Evolutionary conservation across 2,113 vertebrate genomes (phyloP).

Genomic region (Myxocyprinus asiaticus): DNA sequence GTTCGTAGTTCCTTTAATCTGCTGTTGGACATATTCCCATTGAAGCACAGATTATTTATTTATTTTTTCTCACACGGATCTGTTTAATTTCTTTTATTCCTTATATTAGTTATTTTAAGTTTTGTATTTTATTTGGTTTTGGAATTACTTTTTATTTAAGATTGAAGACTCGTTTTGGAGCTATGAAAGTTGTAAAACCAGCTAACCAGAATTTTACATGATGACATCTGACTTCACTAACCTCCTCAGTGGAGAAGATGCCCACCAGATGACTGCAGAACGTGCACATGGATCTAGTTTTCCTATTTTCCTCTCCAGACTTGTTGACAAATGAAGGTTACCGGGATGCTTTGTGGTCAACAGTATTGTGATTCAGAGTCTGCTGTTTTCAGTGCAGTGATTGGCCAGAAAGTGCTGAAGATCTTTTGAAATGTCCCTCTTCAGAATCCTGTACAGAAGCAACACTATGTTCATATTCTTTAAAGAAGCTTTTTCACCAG

Average conservation of each 20-base stretch:
- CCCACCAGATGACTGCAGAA: conserved; percentile 9
- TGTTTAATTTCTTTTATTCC: too few relatives aligned
- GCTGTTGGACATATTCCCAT: too few relatives aligned
- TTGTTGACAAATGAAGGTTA: conserved; percentile 35
- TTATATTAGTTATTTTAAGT: neutral
- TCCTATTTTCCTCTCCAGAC: conserved; percentile 27
- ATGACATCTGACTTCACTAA: conserved; percentile 44
- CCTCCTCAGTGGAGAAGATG: conserved; percentile 45
- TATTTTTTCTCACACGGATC: neutral
- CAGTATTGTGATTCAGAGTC: conserved; percentile 20
- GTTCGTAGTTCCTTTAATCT: neutral
- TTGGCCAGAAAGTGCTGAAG: conserved; percentile 3
- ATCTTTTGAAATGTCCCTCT: conserved; percentile 16
- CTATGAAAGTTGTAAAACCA: conserved; percentile 2
- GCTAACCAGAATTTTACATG: conserved; percentile 27
- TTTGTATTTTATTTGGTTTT: neutral
- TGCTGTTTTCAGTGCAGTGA: conserved; percentile 17
- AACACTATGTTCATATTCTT: conserved; percentile 43
- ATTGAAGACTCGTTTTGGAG: neutral
- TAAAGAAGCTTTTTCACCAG: conserved; percentile 46
- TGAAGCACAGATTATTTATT: too few relatives aligned
- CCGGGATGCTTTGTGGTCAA: conserved; percentile 24
- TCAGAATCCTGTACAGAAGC: conserved; percentile 32
- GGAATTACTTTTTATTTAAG: neutral
- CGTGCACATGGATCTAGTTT: neutral